These are phyloP conservation scores for Pterocles orientalis DNA, from an alignment of 2,113 vertebrate species.

Conservation along the genomic window DNA sequence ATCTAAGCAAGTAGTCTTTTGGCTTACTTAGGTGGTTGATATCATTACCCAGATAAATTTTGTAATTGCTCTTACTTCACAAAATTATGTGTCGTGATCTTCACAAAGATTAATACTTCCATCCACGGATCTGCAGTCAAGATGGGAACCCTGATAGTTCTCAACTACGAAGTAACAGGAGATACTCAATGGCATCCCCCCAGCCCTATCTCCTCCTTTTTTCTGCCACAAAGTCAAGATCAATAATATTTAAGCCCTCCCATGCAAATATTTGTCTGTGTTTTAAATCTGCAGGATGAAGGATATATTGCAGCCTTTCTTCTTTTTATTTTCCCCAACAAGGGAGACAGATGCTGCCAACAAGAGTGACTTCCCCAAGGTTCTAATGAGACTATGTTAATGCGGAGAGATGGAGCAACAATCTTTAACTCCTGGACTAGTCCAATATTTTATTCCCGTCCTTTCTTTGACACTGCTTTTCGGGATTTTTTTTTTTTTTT, in stretches of 20 bases:
- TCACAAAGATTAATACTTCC: neutral
- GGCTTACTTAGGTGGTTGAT: neutral
- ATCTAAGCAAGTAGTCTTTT: neutral
- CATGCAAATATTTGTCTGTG: neutral
- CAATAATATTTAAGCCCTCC: neutral
- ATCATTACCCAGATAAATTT: neutral
- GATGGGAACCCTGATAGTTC: neutral
- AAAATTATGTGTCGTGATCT: neutral
- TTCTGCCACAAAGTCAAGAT: neutral
- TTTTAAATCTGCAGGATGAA: neutral
- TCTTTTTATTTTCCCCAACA: neutral
- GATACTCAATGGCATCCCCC: neutral
- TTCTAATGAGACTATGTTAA: accelerated
- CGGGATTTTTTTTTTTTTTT: neutral
- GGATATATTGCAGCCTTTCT: neutral
- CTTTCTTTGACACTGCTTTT: neutral
- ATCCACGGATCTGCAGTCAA: neutral
- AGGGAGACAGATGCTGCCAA: neutral
- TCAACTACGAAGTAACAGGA: neutral
- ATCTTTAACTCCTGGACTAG: neutral
- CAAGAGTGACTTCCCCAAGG: neutral
- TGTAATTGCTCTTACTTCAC: neutral
- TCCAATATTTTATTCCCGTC: neutral
- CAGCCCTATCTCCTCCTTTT: neutral
- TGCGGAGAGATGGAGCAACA: neutral